Base-by-base conservation (phyloP, 2,888 invertebrate genomes). In the Adelphocoris suturalis region DNA sequence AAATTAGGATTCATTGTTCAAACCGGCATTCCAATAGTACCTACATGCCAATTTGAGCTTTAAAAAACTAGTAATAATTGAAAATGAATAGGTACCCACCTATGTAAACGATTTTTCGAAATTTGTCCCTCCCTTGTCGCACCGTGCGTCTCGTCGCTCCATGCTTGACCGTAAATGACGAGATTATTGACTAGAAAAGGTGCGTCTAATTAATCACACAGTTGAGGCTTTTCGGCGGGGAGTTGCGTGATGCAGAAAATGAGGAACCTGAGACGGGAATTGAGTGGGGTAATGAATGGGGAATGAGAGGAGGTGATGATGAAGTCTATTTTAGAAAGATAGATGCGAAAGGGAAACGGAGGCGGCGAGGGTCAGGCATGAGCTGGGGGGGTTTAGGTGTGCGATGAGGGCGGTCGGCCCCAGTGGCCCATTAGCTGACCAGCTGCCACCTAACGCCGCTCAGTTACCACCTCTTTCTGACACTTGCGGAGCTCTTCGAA, bases 241-340 rank as follows among this genome's bases (percentile, higher is more conserved):
- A 11, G 68, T 68, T 23, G 68, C 68, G 68, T 68, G 68, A 23
- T 68, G 12, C 5, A 11, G 27, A 68, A 52, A 68, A 68, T 68
- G 68, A 23, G 27, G 68, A 68, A 68, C 23, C 12, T 23, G 68
- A 68, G 68, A 9, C 68, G 68, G 68, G 68, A 57, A 68, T 68
- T 68, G 68, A 68, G 68, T 23, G 23, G 23, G 68, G 23, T 68
- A 68, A 68, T 68, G 68, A 68, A 68, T 68, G 19, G 68, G 23
- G 27, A 68, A 68, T 68, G 68, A 23, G 23, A 68, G 68, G 68
- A 27, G 68, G 68, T 5, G 68, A 68, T 68, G 68, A 68, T 68
- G 68, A 68, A 68, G 68, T 68, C 68, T 27, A 68, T 68, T 68
- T 68, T 11, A 68, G 68, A 27, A 68, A 68, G 68, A 68, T 68